phyloP scores from a whole-genome alignment of 2,797 vertebrate genomes.

The Thaleichthys pacificus region DNA sequence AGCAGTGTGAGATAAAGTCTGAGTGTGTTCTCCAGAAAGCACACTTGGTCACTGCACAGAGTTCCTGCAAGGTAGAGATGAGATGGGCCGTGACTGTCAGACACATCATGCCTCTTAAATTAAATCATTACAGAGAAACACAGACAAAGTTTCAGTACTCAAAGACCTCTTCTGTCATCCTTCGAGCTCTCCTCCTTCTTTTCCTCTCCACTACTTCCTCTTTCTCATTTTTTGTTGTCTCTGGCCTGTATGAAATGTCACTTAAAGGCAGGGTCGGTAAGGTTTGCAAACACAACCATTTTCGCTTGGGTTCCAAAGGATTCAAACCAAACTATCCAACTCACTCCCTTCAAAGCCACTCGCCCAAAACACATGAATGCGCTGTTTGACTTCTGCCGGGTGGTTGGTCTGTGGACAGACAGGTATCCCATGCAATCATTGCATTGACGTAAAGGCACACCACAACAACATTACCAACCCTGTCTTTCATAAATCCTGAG shows the following conservation, averaged over 20 bases:
- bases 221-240: neutral
- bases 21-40: neutral
- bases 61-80: constrained; percentile 1
- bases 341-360: no score
- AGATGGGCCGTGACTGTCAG: constrained; percentile 16
- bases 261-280: no score
- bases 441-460: no score
- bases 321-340: no score
- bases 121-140: constrained; percentile 20
- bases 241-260: no score
- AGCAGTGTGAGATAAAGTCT: neutral
- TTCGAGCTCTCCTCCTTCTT: neutral
- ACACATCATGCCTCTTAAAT: constrained; percentile 40
- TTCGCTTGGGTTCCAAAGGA: no score
- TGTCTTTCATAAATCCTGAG: constrained; percentile 44
- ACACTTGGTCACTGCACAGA: neutral
- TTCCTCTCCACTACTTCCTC: neutral
- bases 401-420: no score
- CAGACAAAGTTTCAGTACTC: constrained; percentile 16
- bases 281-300: no score
- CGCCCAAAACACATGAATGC: no score
- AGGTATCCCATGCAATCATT: no score
- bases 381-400: no score
- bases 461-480: no score
- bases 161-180: constrained; percentile 27